Base-by-base conservation (phyloP, 1,140 invertebrate genomes). In the Homarus americanus region DNA sequence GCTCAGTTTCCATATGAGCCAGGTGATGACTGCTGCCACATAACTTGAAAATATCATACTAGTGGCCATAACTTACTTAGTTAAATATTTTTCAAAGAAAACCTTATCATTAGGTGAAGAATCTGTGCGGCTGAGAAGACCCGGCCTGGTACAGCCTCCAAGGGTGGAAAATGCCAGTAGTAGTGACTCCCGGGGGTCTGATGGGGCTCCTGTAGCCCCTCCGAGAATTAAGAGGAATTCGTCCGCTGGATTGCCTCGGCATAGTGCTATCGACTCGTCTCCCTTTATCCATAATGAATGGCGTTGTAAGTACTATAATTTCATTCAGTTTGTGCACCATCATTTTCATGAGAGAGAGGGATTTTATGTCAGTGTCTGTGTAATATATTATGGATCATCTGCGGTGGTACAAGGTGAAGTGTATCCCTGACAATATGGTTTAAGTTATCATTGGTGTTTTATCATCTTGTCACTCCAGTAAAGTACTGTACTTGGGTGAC, bases 161-260 rank as follows among this genome's bases (percentile, higher is more conserved):
- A 44, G 84, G 49, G 17, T 73, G n/a, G 73, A 87, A 24, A 36
- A 28, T 40, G 84, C 44, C 15, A 69, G 82, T 40, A 87, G 73
- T 40, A 84, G 66, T 32, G 92, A 93, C 28, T 69, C 88, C 53
- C 92, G 93, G 91, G 93, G 93, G 82, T 86, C 93, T 53, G 93
- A 93, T 20, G 83, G 93, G 24, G 85, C 85, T 28, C 92, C 93
- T 66, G 76, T 58, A 49, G 89, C 91, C 28, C 90, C 92, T 58
- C 92, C 93, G 12, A 91, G 93, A 83, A 92, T 93, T 20, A 93
- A 93, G 36, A 90, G 93, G 24, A 93, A 93, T 91, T 93, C 93
- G n/a, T 93, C 93, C 82, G 93, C 93, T 49, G 92, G 93, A 24
- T 58, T 93, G 49, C 83, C 92, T n/a, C 86, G 93, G 24, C 90